These are phyloP conservation scores for Xestia rhomboidea DNA, from an alignment of 2,888 invertebrate genomes.

Conservation along the genomic window DNA sequence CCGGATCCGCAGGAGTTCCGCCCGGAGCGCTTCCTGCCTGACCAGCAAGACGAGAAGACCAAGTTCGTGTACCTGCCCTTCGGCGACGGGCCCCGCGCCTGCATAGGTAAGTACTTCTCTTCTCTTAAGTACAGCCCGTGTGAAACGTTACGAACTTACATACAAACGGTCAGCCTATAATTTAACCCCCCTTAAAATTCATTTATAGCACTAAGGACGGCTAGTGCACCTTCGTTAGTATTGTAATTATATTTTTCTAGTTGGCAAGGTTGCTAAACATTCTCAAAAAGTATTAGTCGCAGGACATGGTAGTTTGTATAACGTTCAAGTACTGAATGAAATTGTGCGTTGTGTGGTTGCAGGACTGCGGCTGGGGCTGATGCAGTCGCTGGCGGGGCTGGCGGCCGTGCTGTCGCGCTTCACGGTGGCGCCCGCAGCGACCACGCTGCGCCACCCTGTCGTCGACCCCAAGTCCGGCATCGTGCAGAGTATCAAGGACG, in stretches of 20 bases:
- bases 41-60: conserved; percentile 66
- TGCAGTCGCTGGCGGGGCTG: conserved; percentile 84
- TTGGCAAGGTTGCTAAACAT: not conserved
- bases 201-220: not conserved
- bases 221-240: not conserved
- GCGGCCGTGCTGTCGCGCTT: conserved; percentile 77
- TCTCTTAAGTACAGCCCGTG: not conserved
- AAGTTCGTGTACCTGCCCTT: conserved; percentile 81
- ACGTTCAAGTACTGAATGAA: not conserved
- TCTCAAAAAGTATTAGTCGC: not conserved
- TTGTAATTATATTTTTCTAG: not conserved
- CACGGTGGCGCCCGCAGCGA: conserved; percentile 73
- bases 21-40: conserved; percentile 79
- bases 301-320: not conserved
- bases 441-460: conserved; percentile 67
- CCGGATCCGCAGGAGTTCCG: conserved; percentile 75
- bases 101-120: conserved; percentile 76
- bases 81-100: conserved; percentile 81
- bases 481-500: conserved; percentile 76
- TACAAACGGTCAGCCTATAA: too few relatives aligned
- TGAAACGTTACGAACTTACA: not conserved
- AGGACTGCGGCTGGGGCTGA: conserved; percentile 81
- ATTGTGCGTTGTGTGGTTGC: conserved; percentile 23
- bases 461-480: conserved; percentile 76
- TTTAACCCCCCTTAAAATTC: not conserved